Percentiles rank a stretch among this genome's conserved stretches.
phyloP scores from a whole-genome alignment of 2,888 invertebrate genomes.

The Ormyrus labotus region DNA sequence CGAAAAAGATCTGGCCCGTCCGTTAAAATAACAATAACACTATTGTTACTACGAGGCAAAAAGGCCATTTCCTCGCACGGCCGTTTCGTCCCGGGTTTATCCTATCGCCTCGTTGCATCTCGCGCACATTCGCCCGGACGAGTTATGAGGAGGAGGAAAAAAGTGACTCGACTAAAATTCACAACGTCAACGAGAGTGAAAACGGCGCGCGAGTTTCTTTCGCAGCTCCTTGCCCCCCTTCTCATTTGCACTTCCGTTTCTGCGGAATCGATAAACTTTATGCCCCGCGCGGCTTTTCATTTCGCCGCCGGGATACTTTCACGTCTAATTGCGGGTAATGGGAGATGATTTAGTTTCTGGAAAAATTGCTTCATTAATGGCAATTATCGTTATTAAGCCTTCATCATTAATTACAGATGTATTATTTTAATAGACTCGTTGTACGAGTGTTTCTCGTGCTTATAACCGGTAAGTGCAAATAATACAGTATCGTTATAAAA shows the following conservation, averaged over 20 bases:
- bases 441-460: too few species aligned
- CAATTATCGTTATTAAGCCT: conserved; percentile 3
- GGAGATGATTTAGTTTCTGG: conserved; percentile 8
- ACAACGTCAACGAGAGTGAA: conserved; percentile 45
- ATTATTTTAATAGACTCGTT: too few species aligned
- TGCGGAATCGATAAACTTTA: not conserved
- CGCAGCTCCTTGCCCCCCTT: not conserved
- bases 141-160: conserved; percentile 32
- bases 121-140: not conserved
- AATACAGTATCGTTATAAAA: too few species aligned
- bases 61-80: conserved; percentile 22
- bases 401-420: not conserved
- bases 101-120: conserved; percentile 37
- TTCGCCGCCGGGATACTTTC: conserved; percentile 13
- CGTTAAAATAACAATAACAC: conserved; percentile 49
- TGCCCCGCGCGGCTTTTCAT: not conserved
- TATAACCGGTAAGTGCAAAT: too few species aligned
- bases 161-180: conserved; percentile 35
- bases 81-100: not conserved
- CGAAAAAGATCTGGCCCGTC: not conserved
- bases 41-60: conserved; percentile 31
- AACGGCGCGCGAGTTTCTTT: not conserved
- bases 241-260: conserved; percentile 36
- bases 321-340: not conserved
- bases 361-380: not conserved